These are phyloP conservation scores for Ondatra zibethicus DNA, from an alignment of 2,113 vertebrate genomes.

Conservation along the genomic window DNA sequence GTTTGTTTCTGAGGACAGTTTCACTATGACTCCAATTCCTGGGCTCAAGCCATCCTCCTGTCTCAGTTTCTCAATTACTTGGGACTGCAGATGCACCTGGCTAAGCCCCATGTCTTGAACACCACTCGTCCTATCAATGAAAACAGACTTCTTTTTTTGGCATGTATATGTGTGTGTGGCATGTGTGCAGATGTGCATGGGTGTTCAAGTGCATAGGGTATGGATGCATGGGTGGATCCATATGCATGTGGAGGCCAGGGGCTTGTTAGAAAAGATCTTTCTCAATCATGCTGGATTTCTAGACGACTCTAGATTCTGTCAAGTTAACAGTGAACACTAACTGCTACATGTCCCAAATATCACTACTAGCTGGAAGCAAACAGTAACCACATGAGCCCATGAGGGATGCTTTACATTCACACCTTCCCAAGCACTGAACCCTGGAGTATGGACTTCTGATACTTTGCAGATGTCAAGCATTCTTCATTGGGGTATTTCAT, in stretches of 20 bases:
- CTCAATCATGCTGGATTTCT: not conserved
- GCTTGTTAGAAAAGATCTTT: not conserved
- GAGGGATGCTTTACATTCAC: not conserved
- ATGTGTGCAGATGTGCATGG: not conserved
- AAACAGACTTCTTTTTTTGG: not conserved
- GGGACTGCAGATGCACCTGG: not conserved
- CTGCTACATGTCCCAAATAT: not conserved
- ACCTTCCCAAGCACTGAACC: not conserved
- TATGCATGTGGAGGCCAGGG: not conserved
- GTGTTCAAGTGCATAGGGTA: not conserved
- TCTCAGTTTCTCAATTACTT: not conserved
- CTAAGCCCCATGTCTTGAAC: not conserved
- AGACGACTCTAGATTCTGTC: not conserved
- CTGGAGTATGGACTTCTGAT: not conserved
- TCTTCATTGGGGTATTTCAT: not conserved
- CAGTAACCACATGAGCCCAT: not conserved
- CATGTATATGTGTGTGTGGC: not conserved
- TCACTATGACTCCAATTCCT: not conserved
- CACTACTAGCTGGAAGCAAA: not conserved
- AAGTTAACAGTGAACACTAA: not conserved
- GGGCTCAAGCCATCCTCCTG: not conserved
- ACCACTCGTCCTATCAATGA: not conserved
- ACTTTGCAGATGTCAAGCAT: slow-evolving; percentile 16
- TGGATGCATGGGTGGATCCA: not conserved
- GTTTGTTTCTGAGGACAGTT: not conserved